phyloP scores from a whole-genome alignment of 1,140 invertebrate species.

The Galleria mellonella region DNA sequence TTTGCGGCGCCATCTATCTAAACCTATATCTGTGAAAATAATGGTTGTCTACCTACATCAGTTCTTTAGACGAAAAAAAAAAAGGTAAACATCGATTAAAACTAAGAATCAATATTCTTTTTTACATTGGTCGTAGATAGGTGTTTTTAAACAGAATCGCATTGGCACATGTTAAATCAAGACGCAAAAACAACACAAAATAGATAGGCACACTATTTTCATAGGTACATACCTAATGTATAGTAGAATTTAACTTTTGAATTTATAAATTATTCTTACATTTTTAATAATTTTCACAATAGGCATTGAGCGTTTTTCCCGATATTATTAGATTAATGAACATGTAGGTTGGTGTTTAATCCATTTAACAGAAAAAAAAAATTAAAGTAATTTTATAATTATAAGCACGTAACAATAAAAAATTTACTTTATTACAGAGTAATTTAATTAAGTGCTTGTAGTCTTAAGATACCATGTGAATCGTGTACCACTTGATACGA shows the following conservation, averaged over 20 bases:
- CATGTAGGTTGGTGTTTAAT: too few relatives aligned
- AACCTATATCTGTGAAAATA: too few relatives aligned
- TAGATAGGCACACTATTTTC: slow-evolving; percentile 11
- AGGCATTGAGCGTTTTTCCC: not conserved
- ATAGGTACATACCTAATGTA: not conserved
- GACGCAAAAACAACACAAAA: slow-evolving; percentile 13
- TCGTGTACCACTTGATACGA: too few relatives aligned
- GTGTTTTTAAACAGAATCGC: slow-evolving; percentile 11
- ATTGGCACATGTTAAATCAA: slow-evolving; percentile 20
- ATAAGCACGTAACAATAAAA: too few relatives aligned
- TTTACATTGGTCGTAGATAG: slow-evolving; percentile 14
- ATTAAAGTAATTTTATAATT: too few relatives aligned
- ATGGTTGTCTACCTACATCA: slow-evolving; percentile 33
- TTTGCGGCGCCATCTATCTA: too few relatives aligned
- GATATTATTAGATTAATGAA: not conserved
- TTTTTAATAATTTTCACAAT: not conserved
- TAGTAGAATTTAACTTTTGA: not conserved
- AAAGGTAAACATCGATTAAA: slow-evolving; percentile 5
- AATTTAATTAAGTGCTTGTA: too few relatives aligned
- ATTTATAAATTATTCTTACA: not conserved
- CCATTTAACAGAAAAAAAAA: too few relatives aligned
- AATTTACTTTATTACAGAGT: too few relatives aligned
- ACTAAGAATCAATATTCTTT: not conserved
- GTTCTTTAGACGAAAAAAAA: slow-evolving; percentile 23
- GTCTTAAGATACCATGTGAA: too few relatives aligned